Evolutionary conservation across 2,888 invertebrate species (phyloP).

Genomic region (Lamellibrachia columna): DNA sequence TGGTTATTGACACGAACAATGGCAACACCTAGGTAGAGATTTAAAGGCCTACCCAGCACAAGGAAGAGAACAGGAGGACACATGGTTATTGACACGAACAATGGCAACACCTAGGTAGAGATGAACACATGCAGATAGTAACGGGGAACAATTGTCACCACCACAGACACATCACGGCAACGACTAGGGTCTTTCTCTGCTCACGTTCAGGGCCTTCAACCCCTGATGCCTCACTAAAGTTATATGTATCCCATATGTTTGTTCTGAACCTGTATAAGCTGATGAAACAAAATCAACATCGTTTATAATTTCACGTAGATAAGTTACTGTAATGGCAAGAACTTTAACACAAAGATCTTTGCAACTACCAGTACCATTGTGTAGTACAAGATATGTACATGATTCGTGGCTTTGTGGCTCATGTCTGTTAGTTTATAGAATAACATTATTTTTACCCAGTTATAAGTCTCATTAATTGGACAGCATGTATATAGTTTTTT

Average conservation of each 20-base stretch:
- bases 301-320: background rate
- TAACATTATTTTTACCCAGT: background rate
- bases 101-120: background rate
- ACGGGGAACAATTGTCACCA: background rate
- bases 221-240: background rate
- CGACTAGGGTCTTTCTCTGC: background rate
- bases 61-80: background rate
- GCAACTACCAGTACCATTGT: background rate
- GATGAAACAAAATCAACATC: background rate
- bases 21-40: no score
- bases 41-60: conserved; percentile 37
- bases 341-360: background rate
- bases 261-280: background rate
- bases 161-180: background rate
- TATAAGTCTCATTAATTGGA: background rate
- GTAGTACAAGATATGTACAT: background rate
- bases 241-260: background rate
- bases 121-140: background rate
- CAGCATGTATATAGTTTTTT: background rate
- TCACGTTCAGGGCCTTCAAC: background rate
- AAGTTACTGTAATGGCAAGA: background rate
- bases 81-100: background rate
- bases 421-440: background rate
- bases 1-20: no score
- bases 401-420: background rate